These are phyloP conservation scores for Callinectes sapidus DNA, from an alignment of 2,888 invertebrate genomes.

Conservation along the genomic window DNA sequence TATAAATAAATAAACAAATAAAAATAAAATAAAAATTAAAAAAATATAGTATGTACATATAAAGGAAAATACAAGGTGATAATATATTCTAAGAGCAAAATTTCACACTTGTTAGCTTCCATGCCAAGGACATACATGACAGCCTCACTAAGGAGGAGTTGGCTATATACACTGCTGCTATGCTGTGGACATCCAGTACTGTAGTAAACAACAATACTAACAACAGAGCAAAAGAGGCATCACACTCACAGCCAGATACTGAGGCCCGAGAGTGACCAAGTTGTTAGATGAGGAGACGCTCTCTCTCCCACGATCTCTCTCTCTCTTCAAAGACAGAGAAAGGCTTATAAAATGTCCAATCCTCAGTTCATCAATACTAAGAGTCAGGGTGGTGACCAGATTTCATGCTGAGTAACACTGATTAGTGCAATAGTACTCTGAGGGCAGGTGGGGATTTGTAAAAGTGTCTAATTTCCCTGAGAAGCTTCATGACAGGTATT, in stretches of 20 bases:
- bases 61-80: too few relatives aligned
- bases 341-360: conserved; percentile 29
- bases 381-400: background rate
- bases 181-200: background rate
- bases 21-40: too few relatives aligned
- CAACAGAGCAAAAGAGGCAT: conserved; percentile 40
- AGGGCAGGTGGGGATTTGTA: background rate
- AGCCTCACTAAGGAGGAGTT: background rate
- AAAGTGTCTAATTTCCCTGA: background rate
- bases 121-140: background rate
- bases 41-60: too few relatives aligned
- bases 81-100: background rate
- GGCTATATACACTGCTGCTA: background rate
- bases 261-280: conserved; percentile 79
- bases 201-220: background rate
- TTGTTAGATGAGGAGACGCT: conserved; percentile 76
- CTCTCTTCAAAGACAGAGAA: conserved; percentile 62
- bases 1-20: too few relatives aligned
- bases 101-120: background rate
- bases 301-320: conserved; percentile 67
- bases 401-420: background rate
- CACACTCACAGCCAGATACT: conserved; percentile 79
- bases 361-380: background rate
- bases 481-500: background rate
- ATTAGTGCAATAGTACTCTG: background rate